A percentile compares a stretch with the other conserved stretches of the same genome.
Evolutionary conservation across 2,797 vertebrate genomes (phyloP).

Genomic region (Taenioides sp.): DNA sequence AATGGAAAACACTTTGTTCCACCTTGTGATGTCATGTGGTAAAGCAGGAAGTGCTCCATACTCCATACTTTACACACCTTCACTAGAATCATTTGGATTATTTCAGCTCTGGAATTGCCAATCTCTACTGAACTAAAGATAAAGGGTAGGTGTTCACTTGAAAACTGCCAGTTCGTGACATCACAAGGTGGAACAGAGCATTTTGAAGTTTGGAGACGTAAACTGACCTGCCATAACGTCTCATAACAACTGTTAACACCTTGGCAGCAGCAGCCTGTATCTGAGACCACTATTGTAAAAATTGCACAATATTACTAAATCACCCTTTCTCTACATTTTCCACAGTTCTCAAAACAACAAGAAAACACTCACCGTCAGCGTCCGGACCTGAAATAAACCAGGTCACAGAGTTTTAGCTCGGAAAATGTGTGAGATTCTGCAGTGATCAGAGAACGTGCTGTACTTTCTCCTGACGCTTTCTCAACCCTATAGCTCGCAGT

Average conservation of each 20-base stretch:
- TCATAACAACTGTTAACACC: not conserved
- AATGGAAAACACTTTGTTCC: too few species aligned
- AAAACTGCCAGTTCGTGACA: too few species aligned
- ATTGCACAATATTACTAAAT: not conserved
- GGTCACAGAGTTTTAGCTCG: slow-evolving; percentile 18
- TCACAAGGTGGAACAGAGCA: too few species aligned
- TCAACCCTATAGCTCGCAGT: slow-evolving; percentile 25
- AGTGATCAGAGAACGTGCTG: not conserved
- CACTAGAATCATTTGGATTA: too few species aligned
- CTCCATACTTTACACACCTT: too few species aligned
- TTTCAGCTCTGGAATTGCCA: too few species aligned
- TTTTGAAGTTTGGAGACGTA: too few species aligned
- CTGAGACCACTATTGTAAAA: not conserved
- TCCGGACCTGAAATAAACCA: slow-evolving; percentile 1
- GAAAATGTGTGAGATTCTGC: slow-evolving; percentile 14
- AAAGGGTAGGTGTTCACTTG: too few species aligned
- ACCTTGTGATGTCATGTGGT: too few species aligned
- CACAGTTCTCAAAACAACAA: not conserved
- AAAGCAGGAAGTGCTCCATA: too few species aligned
- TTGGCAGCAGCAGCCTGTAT: not conserved
- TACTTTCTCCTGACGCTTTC: not conserved
- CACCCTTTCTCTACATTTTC: not conserved
- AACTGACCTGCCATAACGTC: too few species aligned
- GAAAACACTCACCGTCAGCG: slow-evolving; percentile 12
- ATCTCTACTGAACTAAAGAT: too few species aligned